Percentiles rank a stretch among this genome's conserved stretches.
phyloP scores from a whole-genome alignment of 92 coral and sea anemone species.

The Zoanthus gigantus region DNA sequence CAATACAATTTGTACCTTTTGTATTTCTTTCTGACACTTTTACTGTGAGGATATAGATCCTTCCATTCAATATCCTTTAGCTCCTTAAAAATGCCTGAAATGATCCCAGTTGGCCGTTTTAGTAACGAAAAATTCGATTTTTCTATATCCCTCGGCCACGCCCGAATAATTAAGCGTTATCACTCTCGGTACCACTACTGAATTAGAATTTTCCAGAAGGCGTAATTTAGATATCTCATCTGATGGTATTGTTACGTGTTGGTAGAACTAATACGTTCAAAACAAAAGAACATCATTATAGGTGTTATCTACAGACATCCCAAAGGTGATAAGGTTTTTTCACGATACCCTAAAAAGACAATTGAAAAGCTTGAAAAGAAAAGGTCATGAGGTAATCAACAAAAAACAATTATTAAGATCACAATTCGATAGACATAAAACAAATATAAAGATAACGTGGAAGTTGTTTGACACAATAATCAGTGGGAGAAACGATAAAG shows the following conservation, averaged over 20 bases:
- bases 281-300: conserved; percentile 53
- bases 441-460: conserved; percentile 66
- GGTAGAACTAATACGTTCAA: conserved; percentile 53
- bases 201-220: conserved; percentile 56
- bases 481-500: conserved; percentile 56
- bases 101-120: too few relatives aligned
- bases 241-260: conserved; percentile 60
- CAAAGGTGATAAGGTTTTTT: conserved; percentile 25
- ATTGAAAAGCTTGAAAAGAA: conserved; percentile 28
- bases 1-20: too few relatives aligned
- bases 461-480: conserved; percentile 58
- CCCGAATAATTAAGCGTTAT: too few relatives aligned
- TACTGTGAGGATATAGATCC: too few relatives aligned
- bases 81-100: too few relatives aligned
- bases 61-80: too few relatives aligned
- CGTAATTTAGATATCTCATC: conserved; percentile 54
- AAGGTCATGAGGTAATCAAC: conserved; percentile 58
- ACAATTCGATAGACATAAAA: conserved; percentile 32
- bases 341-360: conserved; percentile 34
- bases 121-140: too few relatives aligned
- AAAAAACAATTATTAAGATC: not conserved
- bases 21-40: too few relatives aligned
- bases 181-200: too few relatives aligned
- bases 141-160: too few relatives aligned
- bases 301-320: conserved; percentile 41